phyloP scores from a whole-genome alignment of 2,888 invertebrate species.

The Euplagia quadripunctaria region DNA sequence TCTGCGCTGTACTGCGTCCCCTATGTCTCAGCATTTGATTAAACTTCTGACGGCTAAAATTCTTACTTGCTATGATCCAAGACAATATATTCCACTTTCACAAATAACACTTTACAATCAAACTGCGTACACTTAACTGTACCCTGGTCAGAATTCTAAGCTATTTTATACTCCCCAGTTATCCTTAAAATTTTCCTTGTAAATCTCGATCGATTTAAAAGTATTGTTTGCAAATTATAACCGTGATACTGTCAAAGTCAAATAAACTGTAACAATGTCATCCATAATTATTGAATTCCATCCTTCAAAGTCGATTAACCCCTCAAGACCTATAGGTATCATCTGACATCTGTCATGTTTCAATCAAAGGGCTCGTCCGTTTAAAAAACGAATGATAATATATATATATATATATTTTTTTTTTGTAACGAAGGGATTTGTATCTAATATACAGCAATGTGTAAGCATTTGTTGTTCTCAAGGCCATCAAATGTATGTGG shows the following conservation, averaged over 20 bases:
- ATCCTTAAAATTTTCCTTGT: conserved; percentile 29
- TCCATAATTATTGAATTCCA: neutral
- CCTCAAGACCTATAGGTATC: neutral
- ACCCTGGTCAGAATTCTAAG: neutral
- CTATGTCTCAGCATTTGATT: neutral
- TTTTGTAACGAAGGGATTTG: no score
- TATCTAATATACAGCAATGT: no score
- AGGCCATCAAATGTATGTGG: no score
- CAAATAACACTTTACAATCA: conserved; percentile 32
- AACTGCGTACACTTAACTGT: conserved; percentile 27
- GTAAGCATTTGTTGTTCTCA: no score
- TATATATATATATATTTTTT: no score
- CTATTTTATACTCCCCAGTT: conserved; percentile 38
- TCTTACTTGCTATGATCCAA: conserved; percentile 6
- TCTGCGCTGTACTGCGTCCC: neutral
- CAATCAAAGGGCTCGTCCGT: no score
- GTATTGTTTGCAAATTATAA: conserved; percentile 34
- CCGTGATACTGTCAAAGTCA: conserved; percentile 7
- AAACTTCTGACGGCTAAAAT: neutral
- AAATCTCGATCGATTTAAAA: neutral
- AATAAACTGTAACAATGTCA: conserved; percentile 20
- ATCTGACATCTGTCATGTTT: no score
- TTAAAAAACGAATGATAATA: no score
- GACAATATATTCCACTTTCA: conserved; percentile 8
- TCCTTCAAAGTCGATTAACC: neutral